Evolutionary conservation across 1,140 invertebrate genomes (phyloP).

Genomic region (Euwallacea fornicatus): DNA sequence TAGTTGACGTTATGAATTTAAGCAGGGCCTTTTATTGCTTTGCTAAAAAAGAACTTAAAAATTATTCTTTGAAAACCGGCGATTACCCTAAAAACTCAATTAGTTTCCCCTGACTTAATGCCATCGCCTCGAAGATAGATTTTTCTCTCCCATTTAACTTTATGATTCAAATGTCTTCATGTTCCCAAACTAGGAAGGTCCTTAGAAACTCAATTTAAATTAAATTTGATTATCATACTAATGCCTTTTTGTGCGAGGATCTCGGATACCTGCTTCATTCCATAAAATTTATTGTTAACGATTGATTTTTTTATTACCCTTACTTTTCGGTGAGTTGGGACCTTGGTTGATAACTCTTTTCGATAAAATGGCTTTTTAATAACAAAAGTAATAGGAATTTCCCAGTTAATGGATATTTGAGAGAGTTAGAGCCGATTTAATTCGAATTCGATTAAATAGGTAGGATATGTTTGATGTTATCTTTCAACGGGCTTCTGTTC

Average conservation of each 20-base stretch:
- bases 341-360: conserved; percentile 23
- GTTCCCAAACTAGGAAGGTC: conserved; percentile 11
- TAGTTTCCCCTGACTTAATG: no score
- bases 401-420: neutral
- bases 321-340: conserved; percentile 4
- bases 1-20: neutral
- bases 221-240: conserved; percentile 36
- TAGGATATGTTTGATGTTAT: conserved; percentile 1
- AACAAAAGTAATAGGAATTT: conserved; percentile 7
- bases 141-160: conserved; percentile 13
- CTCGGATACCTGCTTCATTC: conserved; percentile 16
- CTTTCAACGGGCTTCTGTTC: neutral
- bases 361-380: conserved; percentile 21
- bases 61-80: no score
- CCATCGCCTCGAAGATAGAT: neutral
- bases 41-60: no score
- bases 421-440: neutral
- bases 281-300: conserved; percentile 26
- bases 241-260: conserved; percentile 28
- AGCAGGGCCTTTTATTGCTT: no score
- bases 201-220: conserved; percentile 28
- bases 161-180: conserved; percentile 21
- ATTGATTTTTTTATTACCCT: conserved; percentile 24
- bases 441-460: conserved; percentile 1
- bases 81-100: no score